Evolutionary conservation across 2,113 vertebrate genomes (phyloP), one percentile per base, ranked within the genome.

Genomic region (Cephalopterus ornatus): DNA sequence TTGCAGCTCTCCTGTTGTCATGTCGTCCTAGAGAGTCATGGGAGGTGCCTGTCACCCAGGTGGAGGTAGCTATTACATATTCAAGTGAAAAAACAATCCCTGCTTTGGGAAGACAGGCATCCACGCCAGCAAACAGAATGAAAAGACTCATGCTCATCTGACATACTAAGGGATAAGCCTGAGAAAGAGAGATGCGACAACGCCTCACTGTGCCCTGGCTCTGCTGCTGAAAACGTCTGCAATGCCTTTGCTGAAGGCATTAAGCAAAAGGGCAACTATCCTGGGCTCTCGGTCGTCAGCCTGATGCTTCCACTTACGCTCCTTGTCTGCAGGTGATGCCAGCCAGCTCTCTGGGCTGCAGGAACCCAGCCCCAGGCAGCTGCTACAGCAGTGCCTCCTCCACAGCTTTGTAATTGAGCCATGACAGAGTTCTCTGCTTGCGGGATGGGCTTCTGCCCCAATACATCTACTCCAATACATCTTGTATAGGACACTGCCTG

Each of bases 31-130:
- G 97, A 88, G 98, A 97, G 98, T 97, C 98, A 97, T 90, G 96
- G 97, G 98, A 98, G 97, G 97, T 98, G 98, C 97, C 98, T 95
- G 97, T 98, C 98, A 98, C 94, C 96, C 96, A 95, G 97, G 98
- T 97, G 97, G 95, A 98, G 94, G 93, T 94, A 90, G 91, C 96
- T 97, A 89, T 96, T 97, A 94, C 95, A 96, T 95, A 97, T 96
- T 97, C 93, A 96, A 96, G 65, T 27, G 88, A 68, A 86, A 88
- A 91, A 88, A 87, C 18, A 70, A 23, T 37, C 73, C 30, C 26
- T 52, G 77, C 66, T 77, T 74, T 41, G 61, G 79, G 32, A 78
- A 93, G 84, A 56, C 59, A 81, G 67, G 66, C 89, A 92, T 89
- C 53, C 49, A 55, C 0, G 1, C 50, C 58, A 67, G 67, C 14